A percentile compares a stretch with the other conserved stretches of the same genome.
phyloP scores from a whole-genome alignment of 1,140 invertebrate genomes.

The Melitaea cinxia region DNA sequence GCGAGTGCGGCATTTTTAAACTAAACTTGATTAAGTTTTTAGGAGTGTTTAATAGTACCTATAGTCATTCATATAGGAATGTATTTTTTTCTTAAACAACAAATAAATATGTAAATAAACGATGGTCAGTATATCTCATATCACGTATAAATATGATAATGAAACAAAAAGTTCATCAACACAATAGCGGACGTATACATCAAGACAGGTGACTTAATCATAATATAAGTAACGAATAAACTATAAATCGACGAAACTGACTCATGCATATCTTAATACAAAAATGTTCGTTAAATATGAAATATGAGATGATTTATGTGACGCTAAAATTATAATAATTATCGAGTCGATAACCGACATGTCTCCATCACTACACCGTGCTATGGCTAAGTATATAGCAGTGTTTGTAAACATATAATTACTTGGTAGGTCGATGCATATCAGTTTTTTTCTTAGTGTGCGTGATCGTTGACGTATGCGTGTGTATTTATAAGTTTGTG shows the following conservation, averaged over 20 bases:
- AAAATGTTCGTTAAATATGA: neutral
- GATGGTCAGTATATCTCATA: no score
- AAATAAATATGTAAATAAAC: no score
- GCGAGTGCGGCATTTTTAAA: no score
- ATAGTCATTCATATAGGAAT: no score
- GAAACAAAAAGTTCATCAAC: neutral
- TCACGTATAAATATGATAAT: no score
- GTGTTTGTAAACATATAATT: slow-evolving; percentile 80
- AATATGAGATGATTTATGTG: slow-evolving; percentile 2
- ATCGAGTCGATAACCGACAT: slow-evolving; percentile 36
- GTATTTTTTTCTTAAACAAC: no score
- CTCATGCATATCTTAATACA: slow-evolving; percentile 7
- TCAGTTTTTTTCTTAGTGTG: slow-evolving; percentile 54
- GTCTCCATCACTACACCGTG: slow-evolving; percentile 54
- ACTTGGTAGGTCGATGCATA: slow-evolving; percentile 78
- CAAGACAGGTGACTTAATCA: slow-evolving; percentile 1
- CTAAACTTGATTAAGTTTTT: no score
- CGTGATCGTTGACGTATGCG: slow-evolving; percentile 19
- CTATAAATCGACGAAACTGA: neutral
- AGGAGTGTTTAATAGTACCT: no score
- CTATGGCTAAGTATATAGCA: slow-evolving; percentile 53
- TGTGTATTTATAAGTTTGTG: slow-evolving; percentile 2
- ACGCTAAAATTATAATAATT: slow-evolving; percentile 27
- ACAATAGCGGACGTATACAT: neutral
- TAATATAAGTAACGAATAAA: neutral